A percentile compares a stretch with the other conserved stretches of the same genome.
Evolutionary conservation across 2,888 invertebrate genomes (phyloP).

Genomic region (Ormyrus thymus): DNA sequence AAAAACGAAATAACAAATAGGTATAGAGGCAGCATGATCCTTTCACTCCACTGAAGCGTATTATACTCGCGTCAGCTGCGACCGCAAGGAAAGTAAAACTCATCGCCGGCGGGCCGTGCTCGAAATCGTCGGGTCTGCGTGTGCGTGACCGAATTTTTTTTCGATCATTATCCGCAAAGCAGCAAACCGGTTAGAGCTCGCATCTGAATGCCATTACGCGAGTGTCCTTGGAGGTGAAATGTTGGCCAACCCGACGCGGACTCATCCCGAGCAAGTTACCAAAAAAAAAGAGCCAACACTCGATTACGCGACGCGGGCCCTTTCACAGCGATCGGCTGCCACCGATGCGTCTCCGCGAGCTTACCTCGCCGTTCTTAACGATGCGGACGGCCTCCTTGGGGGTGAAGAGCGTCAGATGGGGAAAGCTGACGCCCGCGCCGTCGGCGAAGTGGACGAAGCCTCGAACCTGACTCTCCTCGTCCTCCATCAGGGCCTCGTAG

Average conservation of each 20-base stretch:
- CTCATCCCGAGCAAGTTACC: neutral
- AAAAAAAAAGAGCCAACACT: neutral
- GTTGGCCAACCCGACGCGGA: neutral
- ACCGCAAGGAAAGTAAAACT: constrained; percentile 9
- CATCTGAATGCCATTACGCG: neutral
- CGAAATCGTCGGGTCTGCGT: neutral
- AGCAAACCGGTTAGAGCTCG: constrained; percentile 32
- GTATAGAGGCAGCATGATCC: neutral
- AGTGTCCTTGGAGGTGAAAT: constrained; percentile 5
- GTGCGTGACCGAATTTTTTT: constrained; percentile 11
- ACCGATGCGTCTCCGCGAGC: neutral
- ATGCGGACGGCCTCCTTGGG: constrained; percentile 87
- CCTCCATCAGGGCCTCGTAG: constrained; percentile 87
- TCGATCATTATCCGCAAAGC: neutral
- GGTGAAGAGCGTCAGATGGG: constrained; percentile 85
- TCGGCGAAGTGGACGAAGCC: constrained; percentile 89
- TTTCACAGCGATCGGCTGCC: too few relatives aligned
- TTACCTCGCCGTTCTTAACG: constrained; percentile 87
- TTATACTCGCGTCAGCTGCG: neutral
- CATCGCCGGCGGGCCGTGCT: neutral
- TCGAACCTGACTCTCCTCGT: constrained; percentile 86
- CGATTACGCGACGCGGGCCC: neutral
- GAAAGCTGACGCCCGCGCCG: constrained; percentile 84
- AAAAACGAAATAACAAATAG: too few relatives aligned
- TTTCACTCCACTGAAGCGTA: constrained; percentile 7